Conservation (phyloP, 2,797 vertebrate genomes). For the Cossypha niveicapilla region DNA sequence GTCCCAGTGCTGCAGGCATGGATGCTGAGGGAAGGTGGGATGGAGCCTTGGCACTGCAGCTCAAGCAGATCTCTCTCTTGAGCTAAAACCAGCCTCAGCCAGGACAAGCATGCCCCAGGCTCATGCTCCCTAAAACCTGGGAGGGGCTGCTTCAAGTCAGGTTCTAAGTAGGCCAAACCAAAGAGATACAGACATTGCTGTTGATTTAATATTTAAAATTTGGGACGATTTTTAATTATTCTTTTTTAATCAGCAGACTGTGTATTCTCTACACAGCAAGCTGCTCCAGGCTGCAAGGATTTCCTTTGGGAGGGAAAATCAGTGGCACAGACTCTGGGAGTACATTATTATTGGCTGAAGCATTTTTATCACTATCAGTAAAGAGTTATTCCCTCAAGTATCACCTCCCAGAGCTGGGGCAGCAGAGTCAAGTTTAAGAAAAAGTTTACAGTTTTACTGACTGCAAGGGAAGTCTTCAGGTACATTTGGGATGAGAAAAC, state of each 20-base stretch:
- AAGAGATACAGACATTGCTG: neutral
- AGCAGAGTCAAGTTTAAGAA: neutral
- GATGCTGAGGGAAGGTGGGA: neutral
- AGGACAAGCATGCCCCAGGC: neutral
- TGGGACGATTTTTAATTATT: neutral
- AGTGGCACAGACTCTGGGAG: neutral
- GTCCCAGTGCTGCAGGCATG: rapidly evolving
- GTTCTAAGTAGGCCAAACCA: neutral
- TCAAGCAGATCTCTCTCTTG: neutral
- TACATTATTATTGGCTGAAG: neutral
- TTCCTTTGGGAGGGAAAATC: neutral
- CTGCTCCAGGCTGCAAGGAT: neutral
- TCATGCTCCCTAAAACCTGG: rapidly evolving
- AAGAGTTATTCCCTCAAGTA: neutral
- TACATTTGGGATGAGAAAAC: neutral
- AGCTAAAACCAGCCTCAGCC: neutral
- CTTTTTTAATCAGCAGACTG: neutral
- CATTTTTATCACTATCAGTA: neutral
- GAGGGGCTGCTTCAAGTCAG: neutral
- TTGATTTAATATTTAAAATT: neutral
- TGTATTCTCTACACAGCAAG: neutral
- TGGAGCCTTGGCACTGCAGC: neutral
- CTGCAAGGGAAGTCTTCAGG: neutral
- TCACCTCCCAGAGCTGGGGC: neutral
- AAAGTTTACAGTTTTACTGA: neutral